Percentiles rank a stretch among this genome's conserved stretches.
Evolutionary conservation across 2,888 invertebrate species (phyloP).

Genomic region (Fragum fragum): DNA sequence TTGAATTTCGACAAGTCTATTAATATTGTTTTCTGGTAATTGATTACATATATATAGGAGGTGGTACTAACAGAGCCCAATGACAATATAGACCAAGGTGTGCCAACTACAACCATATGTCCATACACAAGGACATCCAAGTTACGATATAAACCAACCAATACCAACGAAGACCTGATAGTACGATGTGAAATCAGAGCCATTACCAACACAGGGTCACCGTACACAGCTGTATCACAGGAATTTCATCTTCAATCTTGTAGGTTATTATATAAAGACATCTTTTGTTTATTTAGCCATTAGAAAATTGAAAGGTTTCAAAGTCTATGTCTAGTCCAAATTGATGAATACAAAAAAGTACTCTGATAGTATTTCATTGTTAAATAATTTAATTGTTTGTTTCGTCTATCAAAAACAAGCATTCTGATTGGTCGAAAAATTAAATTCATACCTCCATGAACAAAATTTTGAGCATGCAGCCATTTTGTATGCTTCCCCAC

Average conservation of each 20-base stretch:
- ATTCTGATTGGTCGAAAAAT: too few relatives aligned
- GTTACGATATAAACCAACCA: constrained; percentile 25
- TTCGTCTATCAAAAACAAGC: too few relatives aligned
- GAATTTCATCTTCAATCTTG: constrained; percentile 22
- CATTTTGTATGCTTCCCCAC: too few relatives aligned
- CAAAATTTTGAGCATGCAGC: too few relatives aligned
- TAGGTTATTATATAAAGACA: background rate
- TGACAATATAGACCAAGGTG: constrained; percentile 21
- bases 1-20: too few relatives aligned
- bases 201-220: background rate
- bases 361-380: too few relatives aligned
- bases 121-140: constrained; percentile 17
- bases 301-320: background rate
- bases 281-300: background rate
- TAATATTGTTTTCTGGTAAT: too few relatives aligned
- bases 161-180: background rate
- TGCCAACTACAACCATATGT: constrained; percentile 1
- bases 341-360: too few relatives aligned
- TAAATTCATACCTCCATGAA: too few relatives aligned
- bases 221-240: constrained; percentile 9
- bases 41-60: too few relatives aligned
- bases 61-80: background rate
- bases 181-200: constrained; percentile 7
- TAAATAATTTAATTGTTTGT: too few relatives aligned
- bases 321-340: too few relatives aligned